These are phyloP conservation scores for Xenopus petersii DNA, from an alignment of 2,797 vertebrate species.

Conservation along the genomic window DNA sequence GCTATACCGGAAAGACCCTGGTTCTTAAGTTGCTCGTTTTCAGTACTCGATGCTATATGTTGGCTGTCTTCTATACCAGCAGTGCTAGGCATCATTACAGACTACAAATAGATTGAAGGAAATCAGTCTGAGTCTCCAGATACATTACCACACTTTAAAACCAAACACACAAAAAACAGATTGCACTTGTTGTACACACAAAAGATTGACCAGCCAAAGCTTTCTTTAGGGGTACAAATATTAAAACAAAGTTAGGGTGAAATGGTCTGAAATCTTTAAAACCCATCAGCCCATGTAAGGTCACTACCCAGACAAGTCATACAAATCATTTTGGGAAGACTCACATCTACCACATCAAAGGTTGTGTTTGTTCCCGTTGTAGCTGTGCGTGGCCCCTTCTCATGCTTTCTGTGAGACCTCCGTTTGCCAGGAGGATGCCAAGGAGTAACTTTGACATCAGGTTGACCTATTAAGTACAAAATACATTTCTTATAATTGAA, in stretches of 20 bases:
- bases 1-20: constrained; percentile 64
- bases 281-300: too few species aligned
- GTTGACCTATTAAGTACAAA: constrained; percentile 67
- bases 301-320: too few species aligned
- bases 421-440: constrained; percentile 77
- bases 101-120: constrained; percentile 10
- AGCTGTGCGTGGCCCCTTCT: constrained; percentile 55
- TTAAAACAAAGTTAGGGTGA: too few species aligned
- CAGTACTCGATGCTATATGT: constrained; percentile 62
- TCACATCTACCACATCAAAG: constrained; percentile 78
- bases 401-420: constrained; percentile 60
- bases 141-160: too few species aligned
- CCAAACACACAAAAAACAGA: too few species aligned
- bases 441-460: constrained; percentile 64
- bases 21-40: constrained; percentile 52
- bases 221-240: too few species aligned
- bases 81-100: constrained; percentile 50
- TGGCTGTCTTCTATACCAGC: constrained; percentile 62
- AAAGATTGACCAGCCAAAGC: too few species aligned
- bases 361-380: constrained; percentile 61
- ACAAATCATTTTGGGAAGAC: constrained; percentile 48
- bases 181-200: too few species aligned
- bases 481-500: not conserved
- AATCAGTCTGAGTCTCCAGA: too few species aligned
- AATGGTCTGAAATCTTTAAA: too few species aligned